Base-by-base conservation (phyloP, 2,113 vertebrate species). In the Lamprotornis superbus region DNA sequence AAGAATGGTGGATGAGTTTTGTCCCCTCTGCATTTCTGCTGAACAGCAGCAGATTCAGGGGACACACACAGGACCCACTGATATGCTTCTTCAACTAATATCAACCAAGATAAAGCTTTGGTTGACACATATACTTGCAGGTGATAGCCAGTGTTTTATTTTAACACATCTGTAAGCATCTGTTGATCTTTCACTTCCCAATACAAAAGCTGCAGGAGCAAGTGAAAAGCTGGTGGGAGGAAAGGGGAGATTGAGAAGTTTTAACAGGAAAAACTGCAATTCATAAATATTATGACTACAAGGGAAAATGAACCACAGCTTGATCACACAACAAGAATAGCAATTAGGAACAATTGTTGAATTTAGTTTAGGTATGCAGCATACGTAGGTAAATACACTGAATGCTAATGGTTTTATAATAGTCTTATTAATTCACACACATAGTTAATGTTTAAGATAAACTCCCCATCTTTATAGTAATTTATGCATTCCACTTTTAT, bases 401-500 rank as follows among this genome's bases (percentile, higher is more conserved):
- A 98, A 98, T 97, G 95, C 97, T 99, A 99, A 99, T 99, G 98
- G 98, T 98, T 99, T 98, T 98, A 98, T 99, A 99, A 99, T 99
- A 98, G 98, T 98, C 98, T 98, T 99, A 99, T 99, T 99, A 99
- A 99, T 99, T 99, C 98, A 98, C 98, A 98, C 98, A 98, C 98
- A 96, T 98, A 98, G 98, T 98, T 98, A 98, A 98, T 97, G 98
- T 98, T 98, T 98, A 98, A 98, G 98, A 98, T 98, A 98, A 98
- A 97, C 97, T 98, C 98, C 97, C 92, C 94, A 98, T 98, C 98
- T 98, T 98, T 95, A 96, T 97, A 98, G 98, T 98, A 98, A 98
- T 98, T 98, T 98, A 96, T 96, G 97, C 96, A 98, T 98, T 98
- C 97, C 87, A 73, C 97, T 98, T 98, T 98, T 98, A 98, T 96